phyloP scores from a whole-genome alignment of 2,113 vertebrate species.

The Nibea albiflora region DNA sequence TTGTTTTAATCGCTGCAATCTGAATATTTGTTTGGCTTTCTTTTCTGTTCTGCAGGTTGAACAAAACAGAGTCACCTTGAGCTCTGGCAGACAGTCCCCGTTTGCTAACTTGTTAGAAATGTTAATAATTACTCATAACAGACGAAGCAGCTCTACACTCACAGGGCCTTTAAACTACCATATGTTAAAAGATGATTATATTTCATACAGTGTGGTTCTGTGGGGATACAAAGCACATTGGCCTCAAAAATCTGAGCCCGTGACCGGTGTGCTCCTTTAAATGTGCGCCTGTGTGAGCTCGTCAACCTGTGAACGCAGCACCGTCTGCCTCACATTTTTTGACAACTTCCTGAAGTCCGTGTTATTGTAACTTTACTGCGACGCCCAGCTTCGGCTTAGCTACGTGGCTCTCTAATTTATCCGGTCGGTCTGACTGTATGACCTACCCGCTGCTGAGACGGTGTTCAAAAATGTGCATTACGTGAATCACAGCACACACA shows the following conservation, averaged over 20 bases:
- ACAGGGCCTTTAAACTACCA: too few relatives aligned
- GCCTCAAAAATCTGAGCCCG: background rate
- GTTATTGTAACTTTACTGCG: slow-evolving; percentile 50
- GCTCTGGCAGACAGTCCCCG: background rate
- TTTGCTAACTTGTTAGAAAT: too few relatives aligned
- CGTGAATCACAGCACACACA: background rate
- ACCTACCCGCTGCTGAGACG: background rate
- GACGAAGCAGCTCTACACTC: too few relatives aligned
- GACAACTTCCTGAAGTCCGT: slow-evolving; percentile 72
- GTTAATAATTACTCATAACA: too few relatives aligned
- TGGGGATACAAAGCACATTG: too few relatives aligned
- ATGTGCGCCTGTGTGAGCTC: too few relatives aligned
- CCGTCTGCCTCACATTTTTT: background rate
- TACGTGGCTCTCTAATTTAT: slow-evolving; percentile 52
- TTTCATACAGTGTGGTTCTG: background rate
- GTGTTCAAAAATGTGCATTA: background rate
- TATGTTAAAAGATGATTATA: too few relatives aligned
- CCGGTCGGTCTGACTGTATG: background rate
- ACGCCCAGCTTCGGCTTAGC: slow-evolving; percentile 36
- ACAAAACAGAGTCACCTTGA: background rate
- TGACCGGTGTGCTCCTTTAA: background rate
- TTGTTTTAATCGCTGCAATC: background rate
- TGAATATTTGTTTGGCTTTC: background rate
- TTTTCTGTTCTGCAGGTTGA: background rate
- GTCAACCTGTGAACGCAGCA: slow-evolving; percentile 50